These are phyloP conservation scores for Oryzias woworae DNA, from an alignment of 2,113 vertebrate species.

Conservation along the genomic window DNA sequence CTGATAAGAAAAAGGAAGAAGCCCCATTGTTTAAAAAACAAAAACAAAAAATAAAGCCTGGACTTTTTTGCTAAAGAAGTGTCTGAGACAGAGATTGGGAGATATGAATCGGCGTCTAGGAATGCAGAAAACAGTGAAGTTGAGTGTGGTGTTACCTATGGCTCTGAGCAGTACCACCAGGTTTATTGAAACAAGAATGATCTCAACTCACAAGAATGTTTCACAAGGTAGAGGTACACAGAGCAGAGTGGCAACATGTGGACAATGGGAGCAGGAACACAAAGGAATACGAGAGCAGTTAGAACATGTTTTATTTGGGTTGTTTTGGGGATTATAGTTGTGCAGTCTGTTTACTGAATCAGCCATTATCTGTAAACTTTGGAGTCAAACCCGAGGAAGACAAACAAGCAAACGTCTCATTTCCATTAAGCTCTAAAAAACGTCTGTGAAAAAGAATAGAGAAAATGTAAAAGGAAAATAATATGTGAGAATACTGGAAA, in stretches of 20 bases:
- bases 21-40: not conserved
- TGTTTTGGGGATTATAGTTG: slow-evolving; percentile 5
- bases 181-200: slow-evolving; percentile 68
- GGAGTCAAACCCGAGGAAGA: slow-evolving; percentile 2
- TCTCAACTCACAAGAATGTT: slow-evolving; percentile 59
- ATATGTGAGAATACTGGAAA: too few species aligned
- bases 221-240: slow-evolving; percentile 49
- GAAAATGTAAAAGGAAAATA: not conserved
- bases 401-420: slow-evolving; percentile 6
- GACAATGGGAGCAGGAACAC: slow-evolving; percentile 43
- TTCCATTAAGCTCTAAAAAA: slow-evolving; percentile 4
- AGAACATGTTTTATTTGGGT: slow-evolving; percentile 36
- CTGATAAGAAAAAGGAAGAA: not conserved
- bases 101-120: slow-evolving; percentile 77
- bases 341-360: slow-evolving; percentile 5
- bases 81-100: slow-evolving; percentile 39
- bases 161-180: slow-evolving; percentile 48
- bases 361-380: not conserved
- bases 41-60: not conserved
- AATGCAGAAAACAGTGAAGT: slow-evolving; percentile 63
- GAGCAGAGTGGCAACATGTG: slow-evolving; percentile 40
- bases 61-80: not conserved
- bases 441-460: not conserved
- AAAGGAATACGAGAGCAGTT: slow-evolving; percentile 16
- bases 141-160: slow-evolving; percentile 63